Conservation (phyloP, 2,797 vertebrate species). For the Sebastes umbrosus region DNA sequence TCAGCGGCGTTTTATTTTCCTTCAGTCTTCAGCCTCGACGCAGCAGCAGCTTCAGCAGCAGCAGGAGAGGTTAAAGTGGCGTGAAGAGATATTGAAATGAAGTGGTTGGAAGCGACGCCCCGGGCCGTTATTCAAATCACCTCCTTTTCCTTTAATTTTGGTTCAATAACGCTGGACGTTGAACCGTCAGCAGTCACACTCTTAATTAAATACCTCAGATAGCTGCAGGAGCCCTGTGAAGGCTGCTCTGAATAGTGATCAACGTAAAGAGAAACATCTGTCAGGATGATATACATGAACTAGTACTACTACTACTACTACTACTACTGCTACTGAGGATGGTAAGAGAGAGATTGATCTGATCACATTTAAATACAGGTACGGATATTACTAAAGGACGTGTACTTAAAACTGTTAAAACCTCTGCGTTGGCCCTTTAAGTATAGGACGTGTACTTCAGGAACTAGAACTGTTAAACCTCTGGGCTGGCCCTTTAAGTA, state of each 20-base stretch:
- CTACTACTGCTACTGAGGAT: too few relatives aligned
- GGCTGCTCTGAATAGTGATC: constrained; percentile 76
- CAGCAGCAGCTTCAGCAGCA: constrained; percentile 25
- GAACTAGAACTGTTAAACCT: too few relatives aligned
- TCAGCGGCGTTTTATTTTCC: constrained; percentile 11
- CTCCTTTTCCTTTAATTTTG: constrained; percentile 72
- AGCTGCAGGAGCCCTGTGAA: constrained; percentile 47
- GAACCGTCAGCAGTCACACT: constrained; percentile 75
- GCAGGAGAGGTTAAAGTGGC: constrained; percentile 78
- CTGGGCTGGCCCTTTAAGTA: too few relatives aligned
- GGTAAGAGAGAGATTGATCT: too few relatives aligned
- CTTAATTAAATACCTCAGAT: constrained; percentile 80
- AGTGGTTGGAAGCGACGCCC: constrained; percentile 72
- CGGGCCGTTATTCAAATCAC: constrained; percentile 80
- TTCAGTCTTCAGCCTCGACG: neutral
- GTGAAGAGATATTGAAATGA: constrained; percentile 78
- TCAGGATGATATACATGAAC: constrained; percentile 48
- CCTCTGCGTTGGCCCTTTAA: too few relatives aligned
- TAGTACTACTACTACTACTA: too few relatives aligned
- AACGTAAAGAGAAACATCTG: constrained; percentile 76
- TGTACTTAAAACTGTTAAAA: too few relatives aligned
- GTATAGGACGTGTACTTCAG: too few relatives aligned
- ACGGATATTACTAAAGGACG: too few relatives aligned
- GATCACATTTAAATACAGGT: too few relatives aligned
- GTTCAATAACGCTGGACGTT: constrained; percentile 78